These are phyloP conservation scores for Camponotus fellah DNA, from an alignment of 2,888 invertebrate genomes.

Conservation along the genomic window DNA sequence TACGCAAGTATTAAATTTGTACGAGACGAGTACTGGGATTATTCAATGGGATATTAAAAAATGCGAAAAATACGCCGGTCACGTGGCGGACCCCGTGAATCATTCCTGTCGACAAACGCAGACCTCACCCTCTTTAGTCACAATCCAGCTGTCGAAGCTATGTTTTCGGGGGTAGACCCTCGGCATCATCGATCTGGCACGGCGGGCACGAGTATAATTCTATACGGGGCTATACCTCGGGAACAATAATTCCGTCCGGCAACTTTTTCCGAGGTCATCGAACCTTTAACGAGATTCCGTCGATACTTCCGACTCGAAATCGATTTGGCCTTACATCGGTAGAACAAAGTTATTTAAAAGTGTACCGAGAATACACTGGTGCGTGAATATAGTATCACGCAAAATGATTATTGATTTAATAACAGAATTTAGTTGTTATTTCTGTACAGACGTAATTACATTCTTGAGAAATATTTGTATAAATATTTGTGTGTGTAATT, in stretches of 20 bases:
- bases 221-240: constrained; percentile 45
- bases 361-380: constrained; percentile 5
- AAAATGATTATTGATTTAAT: constrained; percentile 25
- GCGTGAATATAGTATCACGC: constrained; percentile 20
- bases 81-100: constrained; percentile 62
- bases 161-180: constrained; percentile 69
- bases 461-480: neutral
- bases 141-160: constrained; percentile 76
- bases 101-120: constrained; percentile 66
- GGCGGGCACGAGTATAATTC: constrained; percentile 60
- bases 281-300: constrained; percentile 63
- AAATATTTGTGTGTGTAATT: neutral
- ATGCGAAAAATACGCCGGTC: constrained; percentile 37
- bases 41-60: constrained; percentile 46
- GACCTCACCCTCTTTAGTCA: constrained; percentile 64
- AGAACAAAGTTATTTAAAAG: constrained; percentile 34
- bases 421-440: neutral
- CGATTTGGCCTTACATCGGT: constrained; percentile 42
- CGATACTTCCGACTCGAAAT: constrained; percentile 56
- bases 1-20: neutral
- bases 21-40: constrained; percentile 28
- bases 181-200: constrained; percentile 68
- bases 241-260: constrained; percentile 60
- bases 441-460: neutral
- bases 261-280: constrained; percentile 65